Base-by-base conservation (phyloP, 2,888 invertebrate species). In the Drosophila flavopinicola region DNA sequence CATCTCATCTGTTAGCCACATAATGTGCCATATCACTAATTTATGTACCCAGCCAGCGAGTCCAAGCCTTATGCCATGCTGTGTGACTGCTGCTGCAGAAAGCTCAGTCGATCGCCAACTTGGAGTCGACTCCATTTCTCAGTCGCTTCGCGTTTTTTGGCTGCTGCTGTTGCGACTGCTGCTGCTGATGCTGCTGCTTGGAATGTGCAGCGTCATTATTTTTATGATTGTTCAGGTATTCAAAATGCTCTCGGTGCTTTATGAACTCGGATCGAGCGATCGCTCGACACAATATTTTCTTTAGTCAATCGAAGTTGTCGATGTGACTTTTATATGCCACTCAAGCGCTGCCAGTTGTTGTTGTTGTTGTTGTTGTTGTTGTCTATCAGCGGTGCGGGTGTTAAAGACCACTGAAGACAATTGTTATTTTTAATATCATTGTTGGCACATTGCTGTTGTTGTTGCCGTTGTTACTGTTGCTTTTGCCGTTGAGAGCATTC, bases 181-280 rank as follows among this genome's bases (percentile, higher is more conserved):
- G 25, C 17, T 27, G 48, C 23, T 6, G 45, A 39, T 60, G 78
- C 66, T 68, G 73, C 68, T 58, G 74, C 76, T 67, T 73, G 90
- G 90, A 90, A 90, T 90, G 90, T 78, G 90, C 90, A 86, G 78
- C 75, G 88, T 90, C 90, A 90, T 90, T 88, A 86, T 86, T 88
- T 90, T 87, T 75, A 75, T 88, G 88, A 84, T 88, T 89, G 88
- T 88, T 88, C 88, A 74, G 72, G 82, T 78, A 87, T 84, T 87
- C 80, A 85, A 77, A 83, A 75, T 75, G 87, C 75, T 67, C 82
- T 84, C 82, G 70, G 64, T 78, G 85, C 65, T 75, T 70, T 74
- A 74, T 65, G 75, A 71, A 71, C 70, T 75, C 65, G 57, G 58
- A 32, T 66, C 44, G 56, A 51, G 45, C 39, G 49, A 41, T 52